These are phyloP conservation scores for Scrobipalpa atriplicella DNA, from an alignment of 2,888 invertebrate species.

Conservation along the genomic window DNA sequence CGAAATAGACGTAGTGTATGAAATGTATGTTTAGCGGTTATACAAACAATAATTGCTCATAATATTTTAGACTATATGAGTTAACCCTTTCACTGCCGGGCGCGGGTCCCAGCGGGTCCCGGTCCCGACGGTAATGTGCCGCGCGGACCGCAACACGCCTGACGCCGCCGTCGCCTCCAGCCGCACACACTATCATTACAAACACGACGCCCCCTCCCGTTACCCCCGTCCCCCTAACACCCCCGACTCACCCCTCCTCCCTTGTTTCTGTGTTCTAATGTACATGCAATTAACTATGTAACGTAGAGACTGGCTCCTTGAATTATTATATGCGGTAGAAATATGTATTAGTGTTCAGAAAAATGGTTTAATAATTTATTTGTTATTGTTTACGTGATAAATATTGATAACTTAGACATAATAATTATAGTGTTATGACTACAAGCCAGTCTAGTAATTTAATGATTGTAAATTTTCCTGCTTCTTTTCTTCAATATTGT, in stretches of 20 bases:
- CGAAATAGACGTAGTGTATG: too few species aligned
- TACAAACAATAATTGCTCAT: constrained; percentile 1
- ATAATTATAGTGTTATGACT: too few species aligned
- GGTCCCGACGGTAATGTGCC: not conserved
- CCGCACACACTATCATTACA: constrained; percentile 15
- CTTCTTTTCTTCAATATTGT: not conserved
- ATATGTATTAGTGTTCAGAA: not conserved
- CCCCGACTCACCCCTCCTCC: constrained; percentile 21
- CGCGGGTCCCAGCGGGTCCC: not conserved
- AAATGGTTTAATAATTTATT: not conserved
- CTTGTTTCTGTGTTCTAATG: constrained; percentile 21
- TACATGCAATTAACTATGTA: constrained; percentile 24
- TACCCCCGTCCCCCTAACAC: not conserved
- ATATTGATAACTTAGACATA: not conserved
- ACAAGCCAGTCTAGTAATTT: not conserved
- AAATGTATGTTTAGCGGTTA: not conserved
- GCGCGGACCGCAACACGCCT: constrained; percentile 7
- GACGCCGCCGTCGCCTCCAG: constrained; percentile 25
- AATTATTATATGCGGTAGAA: constrained; percentile 16
- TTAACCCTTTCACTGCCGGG: constrained; percentile 17
- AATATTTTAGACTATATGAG: constrained; percentile 22
- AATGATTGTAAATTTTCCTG: not conserved
- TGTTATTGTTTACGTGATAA: not conserved
- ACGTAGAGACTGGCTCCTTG: constrained; percentile 18
- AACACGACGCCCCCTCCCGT: not conserved